Evolutionary conservation across 2,113 vertebrate species (phyloP).

Genomic region (Lampris incognitus): DNA sequence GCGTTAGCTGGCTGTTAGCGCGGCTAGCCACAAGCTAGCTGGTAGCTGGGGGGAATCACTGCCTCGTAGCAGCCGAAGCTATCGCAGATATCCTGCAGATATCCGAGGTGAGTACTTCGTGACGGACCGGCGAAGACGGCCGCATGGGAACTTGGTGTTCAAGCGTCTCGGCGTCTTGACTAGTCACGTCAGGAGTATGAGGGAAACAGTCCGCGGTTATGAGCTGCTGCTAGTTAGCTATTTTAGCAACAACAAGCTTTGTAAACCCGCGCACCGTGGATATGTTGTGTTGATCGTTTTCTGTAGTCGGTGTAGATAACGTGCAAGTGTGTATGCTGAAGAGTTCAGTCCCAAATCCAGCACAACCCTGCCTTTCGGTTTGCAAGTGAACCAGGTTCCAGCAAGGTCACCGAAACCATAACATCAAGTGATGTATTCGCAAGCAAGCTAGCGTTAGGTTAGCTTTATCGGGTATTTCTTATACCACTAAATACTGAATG

Average conservation of each 20-base stretch:
- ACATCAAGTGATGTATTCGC: neutral
- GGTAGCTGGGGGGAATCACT: slow-evolving; percentile 42
- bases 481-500: neutral
- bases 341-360: neutral
- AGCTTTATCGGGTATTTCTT: neutral
- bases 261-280: slow-evolving; percentile 46
- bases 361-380: neutral
- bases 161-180: neutral
- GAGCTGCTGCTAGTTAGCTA: slow-evolving; percentile 23
- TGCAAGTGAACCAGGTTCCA: neutral
- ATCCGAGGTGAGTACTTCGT: slow-evolving; percentile 44
- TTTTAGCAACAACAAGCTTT: slow-evolving; percentile 31
- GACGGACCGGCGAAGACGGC: neutral
- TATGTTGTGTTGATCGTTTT: slow-evolving; percentile 52
- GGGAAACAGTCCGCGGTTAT: neutral
- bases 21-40: slow-evolving; percentile 57
- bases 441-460: neutral
- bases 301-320: neutral
- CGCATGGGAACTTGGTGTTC: neutral
- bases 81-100: slow-evolving; percentile 7
- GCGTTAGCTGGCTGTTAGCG: slow-evolving; percentile 56
- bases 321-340: neutral
- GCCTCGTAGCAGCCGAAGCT: slow-evolving; percentile 19
- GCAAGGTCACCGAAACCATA: neutral
- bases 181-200: neutral